Evolutionary conservation across 2,113 vertebrate species (phyloP).

Genomic region (Stictonetta naevosa): DNA sequence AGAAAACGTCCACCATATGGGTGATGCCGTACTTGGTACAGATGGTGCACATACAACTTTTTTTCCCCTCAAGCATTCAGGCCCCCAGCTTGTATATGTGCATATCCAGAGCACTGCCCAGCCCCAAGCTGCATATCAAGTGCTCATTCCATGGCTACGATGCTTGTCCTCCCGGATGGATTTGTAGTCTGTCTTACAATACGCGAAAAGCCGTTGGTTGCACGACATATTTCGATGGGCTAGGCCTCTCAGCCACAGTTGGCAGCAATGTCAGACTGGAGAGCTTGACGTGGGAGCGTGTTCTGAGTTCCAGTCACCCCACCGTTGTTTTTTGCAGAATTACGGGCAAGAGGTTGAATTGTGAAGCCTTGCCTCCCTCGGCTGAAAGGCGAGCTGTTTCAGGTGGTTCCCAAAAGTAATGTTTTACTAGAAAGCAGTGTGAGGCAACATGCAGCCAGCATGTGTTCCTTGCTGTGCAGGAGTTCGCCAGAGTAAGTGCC

Average conservation of each 20-base stretch:
- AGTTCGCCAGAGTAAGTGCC: neutral
- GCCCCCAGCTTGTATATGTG: accelerated
- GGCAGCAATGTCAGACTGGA: neutral
- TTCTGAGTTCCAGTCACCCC: neutral
- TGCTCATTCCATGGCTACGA: accelerated
- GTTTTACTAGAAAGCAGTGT: neutral
- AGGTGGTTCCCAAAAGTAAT: neutral
- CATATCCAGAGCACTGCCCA: neutral
- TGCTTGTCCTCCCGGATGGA: neutral
- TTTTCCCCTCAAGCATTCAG: neutral
- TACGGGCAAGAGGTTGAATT: neutral
- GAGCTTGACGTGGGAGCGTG: neutral
- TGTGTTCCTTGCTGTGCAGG: neutral
- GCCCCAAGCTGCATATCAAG: too few relatives aligned
- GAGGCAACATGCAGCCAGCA: neutral
- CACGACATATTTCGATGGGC: accelerated
- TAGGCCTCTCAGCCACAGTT: neutral
- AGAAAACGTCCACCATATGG: neutral
- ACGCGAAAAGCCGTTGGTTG: neutral
- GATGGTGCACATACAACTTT: neutral
- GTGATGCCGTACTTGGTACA: neutral
- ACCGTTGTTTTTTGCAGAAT: neutral
- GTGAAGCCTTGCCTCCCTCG: neutral
- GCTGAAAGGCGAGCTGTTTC: neutral
- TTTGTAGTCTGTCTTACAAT: neutral